Conservation (phyloP, 2,113 vertebrate genomes). For the Sinocyclocheilus rhinocerous region DNA sequence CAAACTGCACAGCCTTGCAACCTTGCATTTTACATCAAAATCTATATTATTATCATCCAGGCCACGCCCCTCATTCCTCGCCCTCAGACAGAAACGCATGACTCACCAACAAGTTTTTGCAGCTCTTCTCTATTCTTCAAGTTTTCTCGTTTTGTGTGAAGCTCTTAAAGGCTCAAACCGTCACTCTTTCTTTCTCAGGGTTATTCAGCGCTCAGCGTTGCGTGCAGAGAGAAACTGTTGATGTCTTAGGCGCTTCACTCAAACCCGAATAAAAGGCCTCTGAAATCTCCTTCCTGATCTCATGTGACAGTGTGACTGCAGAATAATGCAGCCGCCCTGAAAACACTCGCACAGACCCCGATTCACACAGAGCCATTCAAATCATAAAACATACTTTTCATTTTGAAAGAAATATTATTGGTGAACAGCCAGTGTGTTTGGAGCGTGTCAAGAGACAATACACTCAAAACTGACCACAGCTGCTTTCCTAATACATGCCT, state of each 20-base stretch:
- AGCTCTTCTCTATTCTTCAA: background rate
- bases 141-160: conserved; percentile 2
- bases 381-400: background rate
- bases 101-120: conserved; percentile 28
- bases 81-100: background rate
- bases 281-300: conserved; percentile 25
- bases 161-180: conserved; percentile 40
- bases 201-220: conserved; percentile 10
- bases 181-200: conserved; percentile 6
- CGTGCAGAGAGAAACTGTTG: background rate
- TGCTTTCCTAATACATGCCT: background rate
- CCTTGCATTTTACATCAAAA: too few relatives aligned
- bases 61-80: background rate
- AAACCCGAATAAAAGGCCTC: conserved; percentile 38
- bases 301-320: background rate
- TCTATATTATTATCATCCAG: background rate
- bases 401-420: background rate
- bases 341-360: background rate
- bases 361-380: background rate
- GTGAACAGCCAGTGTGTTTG: background rate
- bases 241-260: background rate
- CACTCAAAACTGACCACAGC: background rate
- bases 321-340: conserved; percentile 31
- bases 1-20: too few relatives aligned
- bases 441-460: background rate